A percentile compares a stretch with the other conserved stretches of the same genome.
phyloP scores from a whole-genome alignment of 2,888 invertebrate genomes.

The Cremastinae sp. region DNA sequence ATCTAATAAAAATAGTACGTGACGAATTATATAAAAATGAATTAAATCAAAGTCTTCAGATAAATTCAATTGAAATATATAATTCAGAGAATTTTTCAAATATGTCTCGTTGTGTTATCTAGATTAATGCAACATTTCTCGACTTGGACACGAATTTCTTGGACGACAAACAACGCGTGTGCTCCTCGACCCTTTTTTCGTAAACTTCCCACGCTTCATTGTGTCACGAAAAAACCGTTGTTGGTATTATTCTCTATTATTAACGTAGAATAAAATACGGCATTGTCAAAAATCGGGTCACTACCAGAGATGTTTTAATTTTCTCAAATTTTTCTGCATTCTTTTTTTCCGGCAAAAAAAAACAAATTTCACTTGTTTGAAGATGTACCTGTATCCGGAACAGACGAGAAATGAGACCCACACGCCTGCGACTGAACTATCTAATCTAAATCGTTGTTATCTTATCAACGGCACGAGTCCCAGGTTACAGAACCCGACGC shows the following conservation, averaged over 20 bases:
- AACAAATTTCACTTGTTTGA: not conserved
- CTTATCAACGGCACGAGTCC: constrained; percentile 61
- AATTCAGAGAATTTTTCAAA: no score
- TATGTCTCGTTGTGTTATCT: not conserved
- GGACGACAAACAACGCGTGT: constrained; percentile 4
- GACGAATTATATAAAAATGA: no score
- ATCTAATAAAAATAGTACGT: no score
- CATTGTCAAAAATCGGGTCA: no score
- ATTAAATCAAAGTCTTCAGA: no score
- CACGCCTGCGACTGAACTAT: constrained; percentile 38
- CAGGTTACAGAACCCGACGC: constrained; percentile 51
- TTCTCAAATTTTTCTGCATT: not conserved
- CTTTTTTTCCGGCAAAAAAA: not conserved
- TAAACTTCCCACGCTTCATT: constrained; percentile 13
- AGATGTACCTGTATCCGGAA: constrained; percentile 21
- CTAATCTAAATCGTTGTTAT: constrained; percentile 61
- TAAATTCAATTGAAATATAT: no score
- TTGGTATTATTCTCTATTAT: not conserved
- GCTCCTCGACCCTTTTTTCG: constrained; percentile 17
- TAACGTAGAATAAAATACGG: not conserved
- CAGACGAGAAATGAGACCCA: constrained; percentile 16
- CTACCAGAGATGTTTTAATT: not conserved
- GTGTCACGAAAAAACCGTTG: constrained; percentile 4
- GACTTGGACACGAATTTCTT: not conserved
- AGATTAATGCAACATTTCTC: no score